Conservation (phyloP, 2,888 invertebrate species). For the Marronus borbonicus region DNA sequence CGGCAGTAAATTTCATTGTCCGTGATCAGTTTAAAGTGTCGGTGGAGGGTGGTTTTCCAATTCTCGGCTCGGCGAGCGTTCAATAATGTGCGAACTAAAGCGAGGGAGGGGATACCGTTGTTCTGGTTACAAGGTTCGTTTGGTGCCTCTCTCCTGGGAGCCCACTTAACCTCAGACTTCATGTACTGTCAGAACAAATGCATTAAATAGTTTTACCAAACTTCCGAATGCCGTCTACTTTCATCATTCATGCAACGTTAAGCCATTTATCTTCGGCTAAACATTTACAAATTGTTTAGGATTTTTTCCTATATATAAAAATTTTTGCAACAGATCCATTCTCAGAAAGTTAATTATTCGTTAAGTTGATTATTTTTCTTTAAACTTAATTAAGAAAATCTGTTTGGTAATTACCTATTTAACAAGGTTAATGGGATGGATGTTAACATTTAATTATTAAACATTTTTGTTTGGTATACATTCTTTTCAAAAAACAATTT, state of each 20-base stretch:
- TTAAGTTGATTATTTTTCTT: too few relatives aligned
- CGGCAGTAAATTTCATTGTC: conserved; percentile 67
- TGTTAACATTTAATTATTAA: too few relatives aligned
- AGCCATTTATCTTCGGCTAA: conserved; percentile 19
- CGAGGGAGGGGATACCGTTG: conserved; percentile 71
- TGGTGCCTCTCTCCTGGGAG: conserved; percentile 68
- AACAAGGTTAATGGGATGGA: too few relatives aligned
- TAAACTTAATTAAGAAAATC: too few relatives aligned
- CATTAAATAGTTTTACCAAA: conserved; percentile 52
- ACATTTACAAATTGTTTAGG: neutral
- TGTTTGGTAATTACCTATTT: too few relatives aligned
- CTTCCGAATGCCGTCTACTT: conserved; percentile 42
- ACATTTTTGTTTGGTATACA: too few relatives aligned
- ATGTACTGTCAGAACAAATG: conserved; percentile 51
- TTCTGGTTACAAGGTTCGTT: conserved; percentile 71
- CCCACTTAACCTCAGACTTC: conserved; percentile 64
- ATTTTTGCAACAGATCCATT: too few relatives aligned
- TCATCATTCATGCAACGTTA: conserved; percentile 41
- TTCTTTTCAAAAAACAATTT: too few relatives aligned
- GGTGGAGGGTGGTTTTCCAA: conserved; percentile 72
- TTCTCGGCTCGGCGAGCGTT: conserved; percentile 75
- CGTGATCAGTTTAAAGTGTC: conserved; percentile 69
- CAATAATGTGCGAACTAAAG: conserved; percentile 77
- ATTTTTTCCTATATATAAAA: neutral
- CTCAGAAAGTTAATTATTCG: too few relatives aligned